Percentiles rank a stretch among this genome's conserved stretches.
phyloP scores from a whole-genome alignment of 53 echinoderm and acorn worm genomes.

The Holothuria leucospilota region DNA sequence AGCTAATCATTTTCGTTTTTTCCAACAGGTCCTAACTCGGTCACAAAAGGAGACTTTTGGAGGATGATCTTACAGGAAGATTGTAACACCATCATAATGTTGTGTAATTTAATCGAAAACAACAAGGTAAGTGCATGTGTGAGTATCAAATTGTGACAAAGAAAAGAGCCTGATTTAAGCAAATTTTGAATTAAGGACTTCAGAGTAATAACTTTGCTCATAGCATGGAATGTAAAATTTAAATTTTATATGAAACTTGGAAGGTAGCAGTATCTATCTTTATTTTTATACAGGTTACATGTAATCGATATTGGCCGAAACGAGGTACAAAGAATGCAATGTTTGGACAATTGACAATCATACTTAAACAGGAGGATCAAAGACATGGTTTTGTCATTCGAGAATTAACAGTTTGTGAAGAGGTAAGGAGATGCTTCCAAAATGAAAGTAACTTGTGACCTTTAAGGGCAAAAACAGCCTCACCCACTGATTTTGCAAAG shows the following conservation, averaged over 20 bases:
- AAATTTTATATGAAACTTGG: neutral
- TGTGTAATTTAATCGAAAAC: slow-evolving; percentile 27
- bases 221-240: no score
- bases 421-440: neutral
- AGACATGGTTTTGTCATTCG: neutral
- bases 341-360: slow-evolving; percentile 17
- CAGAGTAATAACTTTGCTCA: no score
- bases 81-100: slow-evolving; percentile 17
- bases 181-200: no score
- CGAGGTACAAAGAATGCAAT: slow-evolving; percentile 19
- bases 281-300: slow-evolving; percentile 39
- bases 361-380: slow-evolving; percentile 17
- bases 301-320: slow-evolving; percentile 43
- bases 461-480: no score
- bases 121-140: neutral
- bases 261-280: neutral
- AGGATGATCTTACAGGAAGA: slow-evolving; percentile 31
- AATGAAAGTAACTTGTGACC: no score
- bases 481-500: no score
- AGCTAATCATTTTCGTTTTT: no score
- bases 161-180: no score
- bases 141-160: neutral
- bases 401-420: slow-evolving; percentile 15
- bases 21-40: slow-evolving; percentile 17
- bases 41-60: slow-evolving; percentile 35